Evolutionary conservation across 1,140 invertebrate genomes (phyloP).

Genomic region (Caerostris darwini): DNA sequence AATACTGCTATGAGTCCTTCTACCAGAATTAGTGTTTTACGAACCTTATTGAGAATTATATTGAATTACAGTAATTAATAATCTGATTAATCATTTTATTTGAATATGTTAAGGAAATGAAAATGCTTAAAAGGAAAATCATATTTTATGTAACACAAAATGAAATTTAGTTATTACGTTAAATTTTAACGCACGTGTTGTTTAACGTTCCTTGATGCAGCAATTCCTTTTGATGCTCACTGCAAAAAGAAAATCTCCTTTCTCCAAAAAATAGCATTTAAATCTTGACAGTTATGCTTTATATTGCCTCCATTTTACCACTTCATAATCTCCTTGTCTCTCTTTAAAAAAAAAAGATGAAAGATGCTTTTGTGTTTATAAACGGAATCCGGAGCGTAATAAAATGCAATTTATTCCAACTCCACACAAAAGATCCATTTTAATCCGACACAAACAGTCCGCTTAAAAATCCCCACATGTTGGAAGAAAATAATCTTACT

Average conservation of each 20-base stretch:
- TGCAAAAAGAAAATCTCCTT: not conserved
- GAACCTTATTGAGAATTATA: no score
- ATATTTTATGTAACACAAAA: no score
- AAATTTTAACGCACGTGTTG: no score
- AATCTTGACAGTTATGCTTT: not conserved
- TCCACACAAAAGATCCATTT: not conserved
- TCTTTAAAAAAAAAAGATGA: not conserved
- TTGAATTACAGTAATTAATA: no score
- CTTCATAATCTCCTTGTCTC: not conserved
- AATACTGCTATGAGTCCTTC: no score
- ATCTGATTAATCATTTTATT: no score
- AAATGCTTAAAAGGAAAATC: no score
- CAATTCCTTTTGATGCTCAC: no score
- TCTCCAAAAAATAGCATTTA: not conserved
- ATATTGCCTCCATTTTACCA: not conserved
- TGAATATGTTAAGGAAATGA: no score
- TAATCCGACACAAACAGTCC: not conserved
- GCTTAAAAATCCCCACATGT: not conserved
- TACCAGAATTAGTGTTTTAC: no score
- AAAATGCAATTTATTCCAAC: not conserved
- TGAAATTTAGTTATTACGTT: no score
- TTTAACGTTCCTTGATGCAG: no score
- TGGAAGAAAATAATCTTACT: slow-evolving; percentile 20
- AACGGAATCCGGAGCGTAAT: not conserved
- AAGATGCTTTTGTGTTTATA: not conserved